Evolutionary conservation across 37 sponge, comb jelly and placozoan species (phyloP).

Genomic region (Chondrilla cf. caribensis): DNA sequence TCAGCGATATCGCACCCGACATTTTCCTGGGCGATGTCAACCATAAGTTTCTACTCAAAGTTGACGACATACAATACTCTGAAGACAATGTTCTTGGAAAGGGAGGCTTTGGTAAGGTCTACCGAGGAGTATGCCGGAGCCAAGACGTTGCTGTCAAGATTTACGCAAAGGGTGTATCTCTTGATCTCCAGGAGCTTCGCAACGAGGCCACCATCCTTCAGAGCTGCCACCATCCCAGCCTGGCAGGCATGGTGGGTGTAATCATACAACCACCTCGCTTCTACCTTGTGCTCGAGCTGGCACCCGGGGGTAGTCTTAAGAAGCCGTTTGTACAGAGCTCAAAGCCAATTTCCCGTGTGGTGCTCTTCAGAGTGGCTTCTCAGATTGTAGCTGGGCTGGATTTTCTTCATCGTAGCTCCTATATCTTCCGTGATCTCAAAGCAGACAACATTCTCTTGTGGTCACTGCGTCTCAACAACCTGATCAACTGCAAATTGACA

Average conservation of each 20-base stretch:
- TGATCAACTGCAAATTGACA: conserved; percentile 80
- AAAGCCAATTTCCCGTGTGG: conserved; percentile 53
- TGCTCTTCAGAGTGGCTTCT: conserved; percentile 68
- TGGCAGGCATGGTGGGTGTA: conserved; percentile 85
- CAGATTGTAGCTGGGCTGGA: conserved; percentile 81
- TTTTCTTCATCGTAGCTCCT: conserved; percentile 68
- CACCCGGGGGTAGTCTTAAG: conserved; percentile 77
- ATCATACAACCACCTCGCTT: conserved; percentile 59
- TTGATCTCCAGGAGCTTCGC: conserved; percentile 67
- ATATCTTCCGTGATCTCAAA: conserved; percentile 89
- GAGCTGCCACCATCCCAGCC: conserved; percentile 69
- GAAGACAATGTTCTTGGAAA: conserved; percentile 56
- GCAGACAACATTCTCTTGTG: conserved; percentile 87
- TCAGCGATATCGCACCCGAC: conserved; percentile 76
- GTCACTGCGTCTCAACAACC: conserved; percentile 73
- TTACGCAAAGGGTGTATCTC: neutral
- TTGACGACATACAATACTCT: conserved; percentile 37
- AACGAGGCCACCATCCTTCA: conserved; percentile 71
- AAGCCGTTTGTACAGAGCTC: conserved; percentile 55
- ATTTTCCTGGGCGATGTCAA: conserved; percentile 64
- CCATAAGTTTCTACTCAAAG: conserved; percentile 47
- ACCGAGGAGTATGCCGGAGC: conserved; percentile 53
- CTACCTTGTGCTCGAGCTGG: conserved; percentile 89
- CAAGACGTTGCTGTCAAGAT: neutral
- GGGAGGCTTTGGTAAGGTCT: conserved; percentile 70